phyloP scores from a whole-genome alignment of 2,888 invertebrate species.

The Poecilus cupreus region DNA sequence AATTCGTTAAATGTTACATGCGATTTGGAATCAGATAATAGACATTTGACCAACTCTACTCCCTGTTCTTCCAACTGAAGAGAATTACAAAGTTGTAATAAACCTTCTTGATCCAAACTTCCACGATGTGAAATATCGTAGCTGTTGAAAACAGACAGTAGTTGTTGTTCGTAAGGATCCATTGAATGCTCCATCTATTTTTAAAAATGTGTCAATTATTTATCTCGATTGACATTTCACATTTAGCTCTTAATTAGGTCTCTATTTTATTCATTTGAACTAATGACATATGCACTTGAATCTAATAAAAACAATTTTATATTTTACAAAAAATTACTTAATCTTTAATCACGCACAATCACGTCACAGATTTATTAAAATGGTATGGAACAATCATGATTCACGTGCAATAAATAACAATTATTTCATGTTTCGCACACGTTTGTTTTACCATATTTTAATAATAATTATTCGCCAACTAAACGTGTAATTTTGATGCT shows the following conservation, averaged over 20 bases:
- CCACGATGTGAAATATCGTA: slow-evolving; percentile 83
- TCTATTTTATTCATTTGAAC: background rate
- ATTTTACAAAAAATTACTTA: background rate
- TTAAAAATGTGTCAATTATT: slow-evolving; percentile 29
- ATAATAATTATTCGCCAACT: background rate
- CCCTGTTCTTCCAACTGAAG: slow-evolving; percentile 86
- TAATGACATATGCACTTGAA: background rate
- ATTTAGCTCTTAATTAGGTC: background rate
- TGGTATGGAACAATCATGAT: background rate
- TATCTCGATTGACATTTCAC: background rate
- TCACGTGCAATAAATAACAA: background rate
- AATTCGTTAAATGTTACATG: slow-evolving; percentile 84
- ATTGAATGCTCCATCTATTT: slow-evolving; percentile 67
- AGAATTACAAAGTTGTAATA: slow-evolving; percentile 83
- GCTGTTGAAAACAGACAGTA: slow-evolving; percentile 86
- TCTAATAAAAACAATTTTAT: background rate
- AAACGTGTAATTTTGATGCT: slow-evolving; percentile 25
- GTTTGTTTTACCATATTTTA: slow-evolving; percentile 22
- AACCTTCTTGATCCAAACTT: slow-evolving; percentile 80
- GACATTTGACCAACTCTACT: slow-evolving; percentile 77
- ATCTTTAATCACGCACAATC: slow-evolving; percentile 51
- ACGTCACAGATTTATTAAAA: slow-evolving; percentile 25
- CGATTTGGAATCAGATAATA: slow-evolving; percentile 75
- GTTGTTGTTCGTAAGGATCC: slow-evolving; percentile 88
- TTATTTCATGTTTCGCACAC: background rate